Evolutionary conservation across 2,888 invertebrate genomes (phyloP).

Genomic region (Sarcophaga carnaria): DNA sequence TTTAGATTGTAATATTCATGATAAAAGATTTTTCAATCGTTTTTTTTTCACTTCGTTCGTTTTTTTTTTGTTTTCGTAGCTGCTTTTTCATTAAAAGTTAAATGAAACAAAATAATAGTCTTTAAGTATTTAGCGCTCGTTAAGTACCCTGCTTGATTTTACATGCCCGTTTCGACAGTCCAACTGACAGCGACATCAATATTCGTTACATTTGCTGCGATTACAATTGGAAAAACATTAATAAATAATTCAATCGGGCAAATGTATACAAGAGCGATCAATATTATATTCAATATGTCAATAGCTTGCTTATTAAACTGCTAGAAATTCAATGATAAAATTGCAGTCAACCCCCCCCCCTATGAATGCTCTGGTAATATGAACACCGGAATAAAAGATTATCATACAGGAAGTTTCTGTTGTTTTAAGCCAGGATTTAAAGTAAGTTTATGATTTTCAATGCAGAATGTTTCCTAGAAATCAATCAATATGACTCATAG

Average conservation of each 20-base stretch:
- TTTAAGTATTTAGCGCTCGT: conserved; percentile 26
- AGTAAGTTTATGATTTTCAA: too few species aligned
- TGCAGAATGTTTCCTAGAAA: too few species aligned
- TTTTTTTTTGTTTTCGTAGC: not conserved
- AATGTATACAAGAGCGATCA: not conserved
- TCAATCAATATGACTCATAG: too few species aligned
- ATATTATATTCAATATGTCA: not conserved
- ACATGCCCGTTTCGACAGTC: not conserved
- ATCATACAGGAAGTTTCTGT: too few species aligned
- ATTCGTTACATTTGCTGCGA: conserved; percentile 25
- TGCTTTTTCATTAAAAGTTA: not conserved
- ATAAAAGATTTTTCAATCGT: conserved; percentile 29
- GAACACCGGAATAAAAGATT: too few species aligned
- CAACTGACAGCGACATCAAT: conserved; percentile 25
- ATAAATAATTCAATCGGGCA: conserved; percentile 24
- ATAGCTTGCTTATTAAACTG: too few species aligned
- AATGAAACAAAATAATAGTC: conserved; percentile 24
- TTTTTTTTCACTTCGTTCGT: not conserved
- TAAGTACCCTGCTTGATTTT: conserved; percentile 37
- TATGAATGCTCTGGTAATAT: too few species aligned
- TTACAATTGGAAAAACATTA: conserved; percentile 15
- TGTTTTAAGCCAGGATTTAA: too few species aligned
- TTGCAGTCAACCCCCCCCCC: too few species aligned
- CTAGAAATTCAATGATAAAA: too few species aligned
- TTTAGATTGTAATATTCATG: conserved; percentile 48